Conservation (phyloP, 2,113 vertebrate genomes). For the Oncorhynchus mykiss region DNA sequence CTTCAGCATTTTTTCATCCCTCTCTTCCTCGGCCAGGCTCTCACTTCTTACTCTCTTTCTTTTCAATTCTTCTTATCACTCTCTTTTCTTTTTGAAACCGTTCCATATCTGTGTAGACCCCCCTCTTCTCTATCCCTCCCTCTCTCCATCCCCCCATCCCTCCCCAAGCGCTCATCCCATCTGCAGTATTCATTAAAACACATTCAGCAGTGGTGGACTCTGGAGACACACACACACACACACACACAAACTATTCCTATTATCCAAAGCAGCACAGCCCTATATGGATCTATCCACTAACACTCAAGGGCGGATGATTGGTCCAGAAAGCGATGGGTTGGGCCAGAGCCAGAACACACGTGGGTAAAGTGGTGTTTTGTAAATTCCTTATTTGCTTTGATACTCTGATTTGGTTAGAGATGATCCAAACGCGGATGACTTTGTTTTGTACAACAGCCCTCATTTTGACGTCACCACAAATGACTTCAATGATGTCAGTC, state of each 20-base stretch:
- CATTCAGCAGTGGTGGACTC: conserved; percentile 52
- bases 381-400: no score
- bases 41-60: conserved; percentile 34
- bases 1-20: conserved; percentile 57
- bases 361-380: no score
- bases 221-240: conserved; percentile 7
- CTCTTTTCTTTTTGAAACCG: conserved; percentile 16
- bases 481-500: no score
- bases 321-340: no score
- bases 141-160: conserved; percentile 37
- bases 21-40: background rate
- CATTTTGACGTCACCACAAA: no score
- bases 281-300: no score
- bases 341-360: no score
- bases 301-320: no score
- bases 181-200: conserved; percentile 63
- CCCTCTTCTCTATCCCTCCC: background rate
- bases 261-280: background rate
- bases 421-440: no score
- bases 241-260: background rate
- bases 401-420: no score
- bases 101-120: conserved; percentile 48
- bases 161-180: conserved; percentile 56
- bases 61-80: conserved; percentile 16
- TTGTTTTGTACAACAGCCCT: no score